phyloP scores from a whole-genome alignment of 2,888 invertebrate genomes.

The Metellina segmentata region DNA sequence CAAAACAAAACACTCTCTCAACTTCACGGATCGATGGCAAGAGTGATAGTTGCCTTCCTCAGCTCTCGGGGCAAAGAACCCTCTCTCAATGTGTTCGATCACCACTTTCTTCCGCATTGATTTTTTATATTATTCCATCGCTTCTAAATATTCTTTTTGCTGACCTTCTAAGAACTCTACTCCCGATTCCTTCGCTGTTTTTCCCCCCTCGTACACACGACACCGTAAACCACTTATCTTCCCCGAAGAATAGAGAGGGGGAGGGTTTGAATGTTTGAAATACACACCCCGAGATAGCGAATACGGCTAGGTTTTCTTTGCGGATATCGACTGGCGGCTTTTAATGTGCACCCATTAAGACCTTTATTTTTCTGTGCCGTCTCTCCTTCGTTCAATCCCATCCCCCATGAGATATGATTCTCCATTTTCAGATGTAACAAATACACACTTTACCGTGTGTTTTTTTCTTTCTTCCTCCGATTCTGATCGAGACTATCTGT shows the following conservation, averaged over 20 bases:
- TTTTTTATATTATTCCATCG: neutral
- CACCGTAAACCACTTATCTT: constrained; percentile 41
- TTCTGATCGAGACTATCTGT: too few species aligned
- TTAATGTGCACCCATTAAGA: constrained; percentile 46
- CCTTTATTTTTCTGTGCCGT: neutral
- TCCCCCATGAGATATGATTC: neutral
- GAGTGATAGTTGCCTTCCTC: constrained; percentile 18
- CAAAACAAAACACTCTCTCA: neutral
- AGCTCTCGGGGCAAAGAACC: neutral
- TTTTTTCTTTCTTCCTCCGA: neutral
- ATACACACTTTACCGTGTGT: constrained; percentile 5
- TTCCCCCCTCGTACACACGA: neutral
- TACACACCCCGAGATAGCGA: neutral
- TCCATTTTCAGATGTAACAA: constrained; percentile 26
- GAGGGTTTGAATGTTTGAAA: neutral
- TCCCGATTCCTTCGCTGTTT: neutral
- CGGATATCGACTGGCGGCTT: neutral
- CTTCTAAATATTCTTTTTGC: constrained; percentile 1
- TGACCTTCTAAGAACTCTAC: neutral
- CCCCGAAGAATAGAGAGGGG: neutral
- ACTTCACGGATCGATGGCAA: constrained; percentile 20
- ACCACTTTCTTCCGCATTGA: too few species aligned
- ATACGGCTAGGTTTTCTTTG: neutral
- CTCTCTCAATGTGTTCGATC: neutral
- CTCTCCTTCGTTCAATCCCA: too few species aligned